Evolutionary conservation across 2,888 invertebrate species (phyloP), one percentile per base, ranked within the genome.

Genomic region (Tachina fera): DNA sequence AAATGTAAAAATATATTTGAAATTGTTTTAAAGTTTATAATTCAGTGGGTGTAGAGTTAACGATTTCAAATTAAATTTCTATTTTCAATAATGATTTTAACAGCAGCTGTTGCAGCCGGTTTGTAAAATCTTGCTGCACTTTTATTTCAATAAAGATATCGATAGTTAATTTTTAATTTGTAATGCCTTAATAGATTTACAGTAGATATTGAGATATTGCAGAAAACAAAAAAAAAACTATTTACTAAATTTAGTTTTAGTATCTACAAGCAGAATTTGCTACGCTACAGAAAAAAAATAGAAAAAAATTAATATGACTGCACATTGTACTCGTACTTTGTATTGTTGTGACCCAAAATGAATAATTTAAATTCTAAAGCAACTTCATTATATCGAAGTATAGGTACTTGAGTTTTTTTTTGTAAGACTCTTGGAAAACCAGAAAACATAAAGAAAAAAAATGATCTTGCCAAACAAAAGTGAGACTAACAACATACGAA

Each of bases 391-490:
- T 67, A 39, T 9, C 45, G 67, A 53, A 19, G 51, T 47, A 41
- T 11, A 65, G 45, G 56, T 11, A 45, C 60, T 31, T 11, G 19
- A n/a, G 10, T 61, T 51, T n/a, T 19, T 22, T 53, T 78, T 47
- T n/a, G 51, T 16, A 58, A 68, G 31, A 47, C 14, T 71, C 11
- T 61, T 60, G 2, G 49, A 49, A 16, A 72, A 39, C 31, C 31
- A 47, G 31, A 13, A 72, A 31, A 10, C 41, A 43, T 8, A 22
- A n/a, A 45, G 22, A 63, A 41, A 56, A 63, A 47, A n/a, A 56
- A 22, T 8, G 22, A 75, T 63, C 70, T 79, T 79, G 63, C 71
- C 56, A 65, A 79, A 72, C 65, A 63, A 71, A 71, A 72, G 65
- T 79, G 71, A 71, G 56, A 49, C 71, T 19, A 41, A 72, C 31